These are phyloP conservation scores for Pseudonaja textilis DNA, from an alignment of 2,113 vertebrate genomes.

Conservation along the genomic window DNA sequence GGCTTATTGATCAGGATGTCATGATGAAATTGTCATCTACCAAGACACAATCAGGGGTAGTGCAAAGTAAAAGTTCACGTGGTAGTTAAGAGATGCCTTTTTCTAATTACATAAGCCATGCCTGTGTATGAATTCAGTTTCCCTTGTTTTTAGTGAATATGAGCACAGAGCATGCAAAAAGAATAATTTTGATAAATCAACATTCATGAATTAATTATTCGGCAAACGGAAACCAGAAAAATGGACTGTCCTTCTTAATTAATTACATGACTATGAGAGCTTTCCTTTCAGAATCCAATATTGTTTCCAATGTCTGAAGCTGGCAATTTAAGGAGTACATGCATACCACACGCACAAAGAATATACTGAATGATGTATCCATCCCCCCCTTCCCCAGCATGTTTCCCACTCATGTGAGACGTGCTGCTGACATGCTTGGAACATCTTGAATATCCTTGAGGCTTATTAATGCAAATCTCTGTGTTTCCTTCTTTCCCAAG, in stretches of 20 bases:
- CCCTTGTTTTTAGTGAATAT: not conserved
- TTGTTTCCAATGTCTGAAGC: constrained; percentile 34
- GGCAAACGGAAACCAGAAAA: not conserved
- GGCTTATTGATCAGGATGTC: not conserved
- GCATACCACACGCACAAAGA: constrained; percentile 51
- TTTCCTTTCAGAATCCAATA: constrained; percentile 37
- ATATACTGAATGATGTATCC: constrained; percentile 34
- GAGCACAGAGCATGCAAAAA: not conserved
- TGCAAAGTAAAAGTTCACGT: not conserved
- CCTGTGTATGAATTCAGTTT: not conserved
- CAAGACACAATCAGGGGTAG: not conserved
- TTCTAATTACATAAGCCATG: not conserved
- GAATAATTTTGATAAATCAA: not conserved
- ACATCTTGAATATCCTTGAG: constrained; percentile 44
- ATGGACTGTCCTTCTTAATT: constrained; percentile 31
- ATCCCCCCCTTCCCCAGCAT: constrained; percentile 27
- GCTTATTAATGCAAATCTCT: constrained; percentile 20
- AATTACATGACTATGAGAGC: constrained; percentile 25
- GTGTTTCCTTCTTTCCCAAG: constrained; percentile 13
- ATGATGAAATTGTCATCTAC: not conserved
- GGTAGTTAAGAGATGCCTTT: not conserved
- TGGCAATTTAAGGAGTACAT: constrained; percentile 63
- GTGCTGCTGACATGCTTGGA: constrained; percentile 58
- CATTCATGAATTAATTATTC: not conserved
- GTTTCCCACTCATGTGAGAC: constrained; percentile 50